phyloP scores from a whole-genome alignment of 2,113 vertebrate species.

The Anhinga rufa region DNA sequence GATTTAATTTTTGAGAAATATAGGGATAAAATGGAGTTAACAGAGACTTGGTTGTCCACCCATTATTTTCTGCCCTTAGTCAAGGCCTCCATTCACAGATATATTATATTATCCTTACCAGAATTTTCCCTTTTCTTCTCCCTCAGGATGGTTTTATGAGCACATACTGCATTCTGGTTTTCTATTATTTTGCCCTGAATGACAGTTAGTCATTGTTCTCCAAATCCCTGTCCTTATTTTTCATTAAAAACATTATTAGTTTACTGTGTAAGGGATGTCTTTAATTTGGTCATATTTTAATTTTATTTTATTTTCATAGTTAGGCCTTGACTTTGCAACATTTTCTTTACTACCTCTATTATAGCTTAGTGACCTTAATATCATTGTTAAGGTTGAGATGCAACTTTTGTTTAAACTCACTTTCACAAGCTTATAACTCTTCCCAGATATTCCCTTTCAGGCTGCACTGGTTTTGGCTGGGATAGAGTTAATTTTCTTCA shows the following conservation, averaged over 20 bases:
- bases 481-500: too few species aligned
- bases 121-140: background rate
- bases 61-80: background rate
- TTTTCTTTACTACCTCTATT: background rate
- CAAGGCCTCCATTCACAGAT: background rate
- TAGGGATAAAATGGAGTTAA: background rate
- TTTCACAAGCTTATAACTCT: background rate
- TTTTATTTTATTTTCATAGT: conserved; percentile 39
- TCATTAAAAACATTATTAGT: background rate
- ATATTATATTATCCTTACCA: background rate
- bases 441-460: background rate
- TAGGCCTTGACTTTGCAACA: background rate
- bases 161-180: background rate
- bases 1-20: conserved; percentile 6
- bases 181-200: background rate
- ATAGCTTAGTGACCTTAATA: background rate
- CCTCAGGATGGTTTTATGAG: background rate
- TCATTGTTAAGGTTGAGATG: background rate
- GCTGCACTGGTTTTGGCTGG: background rate
- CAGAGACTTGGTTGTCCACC: background rate
- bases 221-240: background rate
- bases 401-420: background rate
- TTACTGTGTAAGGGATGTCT: background rate
- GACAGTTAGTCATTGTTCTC: background rate
- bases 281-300: conserved; percentile 5